Base-by-base conservation (phyloP, 30 jellyfish, hydroid and myxozoan genomes). In the Aurelia coerulea region DNA sequence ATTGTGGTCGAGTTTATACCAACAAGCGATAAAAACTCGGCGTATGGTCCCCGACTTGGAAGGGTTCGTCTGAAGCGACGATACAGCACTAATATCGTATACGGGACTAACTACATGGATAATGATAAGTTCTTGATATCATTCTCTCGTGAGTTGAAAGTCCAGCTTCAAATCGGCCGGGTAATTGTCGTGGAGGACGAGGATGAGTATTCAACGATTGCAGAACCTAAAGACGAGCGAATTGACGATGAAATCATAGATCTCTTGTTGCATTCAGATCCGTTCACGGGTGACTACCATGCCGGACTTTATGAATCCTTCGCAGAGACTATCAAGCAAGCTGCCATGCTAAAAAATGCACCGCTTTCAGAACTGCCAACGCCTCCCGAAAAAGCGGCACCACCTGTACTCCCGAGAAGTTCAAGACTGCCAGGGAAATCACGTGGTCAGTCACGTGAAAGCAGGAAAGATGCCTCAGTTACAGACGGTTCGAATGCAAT, bases 1-100 rank as follows among this genome's bases (percentile, higher is more conserved):
- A 32, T 90, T 15, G 31, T 31, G 19, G 90, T 90, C 18, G 90
- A 90, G 64, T 90, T 90, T 53, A 35, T 65, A 42, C 91, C 95
- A 53, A 64, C 59, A 17, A 49, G 78, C 8, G 87, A 65, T 10
- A 74, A 41, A 53, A 59, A 74, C 84, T 17, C 76, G 10, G 32
- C 52, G 15, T 90, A 90, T 87, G 80, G 97, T 29, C 95, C 97
- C 0, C 90, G 78, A 2, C 71, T 74, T 49, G 97, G 97, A 2
- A 54, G 31, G 4, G 71, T 90, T 5, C 31, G 77, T 11, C 50
- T 90, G 34, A 59, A 82, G 50, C 51, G 64, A 54, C 73, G 74
- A 39, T n/a, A 13, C 23, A 42, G 52, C 23, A 3, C 66, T 35
- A 77, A 76, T 60, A 59, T 87, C 11, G 80, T 90, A 11, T 77